These are phyloP conservation scores for Arctia plantaginis DNA, from an alignment of 2,888 invertebrate species.

Conservation along the genomic window DNA sequence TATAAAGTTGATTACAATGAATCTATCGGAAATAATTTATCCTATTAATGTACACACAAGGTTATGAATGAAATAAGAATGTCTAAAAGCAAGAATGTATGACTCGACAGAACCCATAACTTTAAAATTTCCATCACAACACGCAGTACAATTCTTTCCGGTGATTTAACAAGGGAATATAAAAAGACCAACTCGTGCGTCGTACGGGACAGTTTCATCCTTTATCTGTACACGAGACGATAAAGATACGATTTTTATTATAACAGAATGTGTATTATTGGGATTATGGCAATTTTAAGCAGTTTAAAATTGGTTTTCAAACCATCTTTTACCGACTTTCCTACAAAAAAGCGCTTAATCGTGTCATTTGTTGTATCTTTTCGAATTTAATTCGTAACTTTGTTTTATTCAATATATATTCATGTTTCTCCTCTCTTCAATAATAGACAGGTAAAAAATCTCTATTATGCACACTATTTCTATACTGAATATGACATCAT, in stretches of 20 bases:
- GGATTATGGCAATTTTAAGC: not conserved
- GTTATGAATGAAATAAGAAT: slow-evolving; percentile 1
- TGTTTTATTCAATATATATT: no score
- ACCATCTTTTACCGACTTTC: no score
- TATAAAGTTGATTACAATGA: not conserved
- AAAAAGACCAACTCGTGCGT: slow-evolving; percentile 39
- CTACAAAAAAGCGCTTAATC: no score
- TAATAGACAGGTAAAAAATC: no score
- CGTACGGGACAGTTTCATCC: slow-evolving; percentile 23
- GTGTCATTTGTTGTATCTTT: no score
- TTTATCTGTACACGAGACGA: slow-evolving; percentile 41
- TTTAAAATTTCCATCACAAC: slow-evolving; percentile 39
- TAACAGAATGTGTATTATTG: not conserved
- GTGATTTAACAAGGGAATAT: slow-evolving; percentile 39
- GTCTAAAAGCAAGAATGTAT: slow-evolving; percentile 40
- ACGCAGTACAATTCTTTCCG: slow-evolving; percentile 43
- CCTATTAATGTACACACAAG: not conserved
- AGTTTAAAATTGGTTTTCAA: no score
- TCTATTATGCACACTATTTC: no score
- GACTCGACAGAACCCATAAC: slow-evolving; percentile 25
- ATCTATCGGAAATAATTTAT: not conserved
- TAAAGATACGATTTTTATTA: slow-evolving; percentile 30
- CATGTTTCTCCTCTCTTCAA: no score
- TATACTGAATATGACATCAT: no score
- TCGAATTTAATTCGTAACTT: no score